Base-by-base conservation (phyloP, 35 echinoderm and acorn worm genomes). In the Eucidaris tribuloides region DNA sequence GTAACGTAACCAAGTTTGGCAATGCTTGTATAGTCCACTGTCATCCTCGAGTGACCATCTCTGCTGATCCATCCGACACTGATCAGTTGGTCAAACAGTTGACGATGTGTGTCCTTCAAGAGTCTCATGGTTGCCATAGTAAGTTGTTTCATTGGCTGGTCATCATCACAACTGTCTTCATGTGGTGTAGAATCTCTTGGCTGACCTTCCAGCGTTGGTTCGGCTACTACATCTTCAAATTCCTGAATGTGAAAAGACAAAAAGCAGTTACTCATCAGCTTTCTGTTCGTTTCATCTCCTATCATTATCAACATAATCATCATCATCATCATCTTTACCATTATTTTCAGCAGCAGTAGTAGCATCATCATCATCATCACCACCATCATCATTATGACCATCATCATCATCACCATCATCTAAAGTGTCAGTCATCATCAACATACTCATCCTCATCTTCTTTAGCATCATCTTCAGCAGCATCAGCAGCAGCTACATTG, bases 191-290 rank as follows among this genome's bases (percentile, higher is more conserved):
- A 33, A 6, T 62, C 39, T 28, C 31, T 27, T 38, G 82, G 78
- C 62, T 55, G 46, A 41, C 65, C 52, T 52, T 96, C 94, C 17
- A 91, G 50, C 1, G 77, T 87, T 5, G 94, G 89, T 43, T 91
- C 83, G 4, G 34, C 81, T 34, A 46, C 74, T 24, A 96, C 65
- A 64, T 96, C 94, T 5, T 55, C 81, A 80, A 91, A 96, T 74
- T 91, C 94, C 94, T 96, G 72, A 5, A 62, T n/a, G 18, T 74
- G 43, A 2, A 71, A 3, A 82, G 36, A 9, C 1, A 30, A 46
- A 72, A 41, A 82, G 3, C 40, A n/a, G n/a, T n/a, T n/a, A n/a
- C n/a, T n/a, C n/a, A n/a, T n/a, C n/a, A n/a, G n/a, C n/a, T n/a
- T n/a, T n/a, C n/a, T n/a, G n/a, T n/a, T n/a, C n/a, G n/a, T n/a